Evolutionary conservation across 2,113 vertebrate species (phyloP).

Genomic region (Atrichornis clamosus): DNA sequence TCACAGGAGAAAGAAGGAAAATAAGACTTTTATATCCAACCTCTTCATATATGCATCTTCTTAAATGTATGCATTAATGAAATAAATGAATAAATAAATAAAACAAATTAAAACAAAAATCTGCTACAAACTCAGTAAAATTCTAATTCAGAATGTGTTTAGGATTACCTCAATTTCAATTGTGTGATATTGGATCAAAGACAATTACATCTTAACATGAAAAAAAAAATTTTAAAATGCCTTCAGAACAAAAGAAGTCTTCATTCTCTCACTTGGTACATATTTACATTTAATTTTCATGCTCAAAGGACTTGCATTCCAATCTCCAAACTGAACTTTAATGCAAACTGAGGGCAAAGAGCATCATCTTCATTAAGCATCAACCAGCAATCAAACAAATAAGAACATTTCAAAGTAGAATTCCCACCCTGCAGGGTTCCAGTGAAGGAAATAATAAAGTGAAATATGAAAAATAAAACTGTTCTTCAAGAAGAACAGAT

Average conservation of each 20-base stretch:
- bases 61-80: background rate
- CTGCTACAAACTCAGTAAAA: background rate
- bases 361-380: conserved; percentile 67
- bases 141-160: background rate
- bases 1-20: background rate
- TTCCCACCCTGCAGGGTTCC: conserved; percentile 65
- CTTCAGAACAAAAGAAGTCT: conserved; percentile 5
- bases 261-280: background rate
- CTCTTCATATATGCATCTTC: background rate
- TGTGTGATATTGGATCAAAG: background rate
- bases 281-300: conserved; percentile 66
- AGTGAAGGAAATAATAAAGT: conserved; percentile 75
- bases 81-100: background rate
- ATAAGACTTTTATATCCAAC: background rate
- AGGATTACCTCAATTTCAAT: background rate
- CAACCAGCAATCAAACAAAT: conserved; percentile 70
- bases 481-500: conserved; percentile 75
- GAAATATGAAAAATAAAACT: conserved; percentile 71
- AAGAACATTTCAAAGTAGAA: conserved; percentile 71
- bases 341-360: conserved; percentile 55
- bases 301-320: conserved; percentile 23
- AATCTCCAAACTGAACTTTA: conserved; percentile 27
- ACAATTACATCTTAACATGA: background rate
- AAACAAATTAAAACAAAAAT: background rate
- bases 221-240: background rate